A percentile compares a stretch with the other conserved stretches of the same genome.
phyloP scores from a whole-genome alignment of 2,888 invertebrate genomes.

The Ceratothoa steindachneri region DNA sequence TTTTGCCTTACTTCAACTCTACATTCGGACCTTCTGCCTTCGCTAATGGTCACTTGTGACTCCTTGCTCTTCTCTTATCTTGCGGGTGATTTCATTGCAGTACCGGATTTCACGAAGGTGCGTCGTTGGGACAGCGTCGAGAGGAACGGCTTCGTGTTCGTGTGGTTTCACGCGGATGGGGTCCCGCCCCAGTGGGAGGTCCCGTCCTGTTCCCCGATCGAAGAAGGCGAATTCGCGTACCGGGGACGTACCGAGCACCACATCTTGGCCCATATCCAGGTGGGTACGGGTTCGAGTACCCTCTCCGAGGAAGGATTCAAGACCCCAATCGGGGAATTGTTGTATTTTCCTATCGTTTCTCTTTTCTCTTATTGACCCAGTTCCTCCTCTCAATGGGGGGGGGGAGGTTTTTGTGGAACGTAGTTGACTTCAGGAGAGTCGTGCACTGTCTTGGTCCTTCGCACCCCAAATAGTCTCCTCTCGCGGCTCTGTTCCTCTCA shows the following conservation, averaged over 20 bases:
- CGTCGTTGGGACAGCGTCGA: constrained; percentile 36
- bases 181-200: constrained; percentile 39
- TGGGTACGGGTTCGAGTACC: no score
- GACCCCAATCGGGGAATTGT: background rate
- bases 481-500: no score
- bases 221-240: constrained; percentile 27
- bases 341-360: background rate
- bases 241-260: constrained; percentile 43
- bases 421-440: no score
- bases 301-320: constrained; percentile 7
- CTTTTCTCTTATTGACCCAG: background rate
- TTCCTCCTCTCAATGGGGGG: no score
- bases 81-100: no score
- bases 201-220: constrained; percentile 22
- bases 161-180: constrained; percentile 48
- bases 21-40: no score
- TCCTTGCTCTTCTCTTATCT: no score
- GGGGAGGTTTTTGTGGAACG: no score
- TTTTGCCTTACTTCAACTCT: no score
- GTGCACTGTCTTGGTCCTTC: no score
- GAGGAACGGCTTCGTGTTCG: constrained; percentile 45
- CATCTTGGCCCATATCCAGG: constrained; percentile 45
- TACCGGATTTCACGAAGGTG: constrained; percentile 36
- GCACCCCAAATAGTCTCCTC: no score
- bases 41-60: no score